Percentiles rank a stretch among this genome's conserved stretches.
phyloP scores from a whole-genome alignment of 2,888 invertebrate species.

The Hartigia nigra region DNA sequence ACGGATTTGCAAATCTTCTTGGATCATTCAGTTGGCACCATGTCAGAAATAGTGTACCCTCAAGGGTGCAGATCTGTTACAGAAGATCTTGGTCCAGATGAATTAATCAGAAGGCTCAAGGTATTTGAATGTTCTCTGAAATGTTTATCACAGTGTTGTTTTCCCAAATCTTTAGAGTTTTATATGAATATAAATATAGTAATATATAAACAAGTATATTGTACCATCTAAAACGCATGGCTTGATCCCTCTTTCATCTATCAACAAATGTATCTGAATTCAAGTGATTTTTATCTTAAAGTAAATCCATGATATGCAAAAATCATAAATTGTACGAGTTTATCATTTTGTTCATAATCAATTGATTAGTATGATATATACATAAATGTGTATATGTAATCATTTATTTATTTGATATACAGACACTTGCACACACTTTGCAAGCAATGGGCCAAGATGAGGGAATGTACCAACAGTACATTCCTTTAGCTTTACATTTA shows the following conservation, averaged over 20 bases:
- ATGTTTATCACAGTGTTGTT: background rate
- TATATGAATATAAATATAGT: background rate
- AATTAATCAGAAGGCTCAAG: conserved; percentile 93
- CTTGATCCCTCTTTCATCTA: background rate
- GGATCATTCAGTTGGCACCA: conserved; percentile 64
- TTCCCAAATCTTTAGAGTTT: background rate
- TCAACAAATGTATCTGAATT: background rate
- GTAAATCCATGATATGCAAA: background rate
- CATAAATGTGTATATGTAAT: conserved; percentile 1
- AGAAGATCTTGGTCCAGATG: conserved; percentile 95
- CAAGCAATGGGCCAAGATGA: conserved; percentile 98
- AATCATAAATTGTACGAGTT: background rate
- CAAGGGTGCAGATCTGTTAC: conserved; percentile 93
- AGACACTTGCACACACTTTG: conserved; percentile 91
- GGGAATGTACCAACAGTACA: conserved; percentile 91
- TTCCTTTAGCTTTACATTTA: conserved; percentile 90
- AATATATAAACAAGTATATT: background rate
- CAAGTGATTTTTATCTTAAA: background rate
- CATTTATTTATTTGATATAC: conserved; percentile 25
- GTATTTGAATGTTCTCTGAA: conserved; percentile 65
- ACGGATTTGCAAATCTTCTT: conserved; percentile 32
- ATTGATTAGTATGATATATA: background rate
- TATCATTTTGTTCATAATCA: background rate
- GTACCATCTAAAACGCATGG: background rate
- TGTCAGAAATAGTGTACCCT: conserved; percentile 93